A percentile compares a stretch with the other conserved stretches of the same genome.
phyloP scores from a whole-genome alignment of 2,888 invertebrate genomes.

The Mystacides longicornis region DNA sequence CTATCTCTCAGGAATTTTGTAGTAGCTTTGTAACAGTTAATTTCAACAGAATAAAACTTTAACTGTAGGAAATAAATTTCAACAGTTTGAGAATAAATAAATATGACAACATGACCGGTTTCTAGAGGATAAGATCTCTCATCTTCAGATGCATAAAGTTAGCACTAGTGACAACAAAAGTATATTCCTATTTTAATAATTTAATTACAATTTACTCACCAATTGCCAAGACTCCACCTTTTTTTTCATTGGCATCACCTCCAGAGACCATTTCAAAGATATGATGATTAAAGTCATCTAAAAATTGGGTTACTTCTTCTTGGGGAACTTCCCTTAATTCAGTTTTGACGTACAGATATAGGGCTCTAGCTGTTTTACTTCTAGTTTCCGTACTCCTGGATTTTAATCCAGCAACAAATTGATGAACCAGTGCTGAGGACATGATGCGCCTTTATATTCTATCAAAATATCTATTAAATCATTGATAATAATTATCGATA shows the following conservation, averaged over 20 bases:
- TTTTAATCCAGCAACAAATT: slow-evolving; percentile 81
- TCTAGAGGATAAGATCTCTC: too few relatives aligned
- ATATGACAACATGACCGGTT: too few relatives aligned
- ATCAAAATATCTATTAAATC: too few relatives aligned
- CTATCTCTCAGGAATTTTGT: too few relatives aligned
- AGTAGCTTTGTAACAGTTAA: too few relatives aligned
- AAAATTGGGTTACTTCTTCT: slow-evolving; percentile 83
- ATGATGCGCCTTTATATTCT: too few relatives aligned
- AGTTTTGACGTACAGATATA: slow-evolving; percentile 85
- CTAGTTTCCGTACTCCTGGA: slow-evolving; percentile 80
- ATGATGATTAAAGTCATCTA: slow-evolving; percentile 92
- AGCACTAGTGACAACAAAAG: too few relatives aligned
- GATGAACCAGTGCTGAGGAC: slow-evolving; percentile 59
- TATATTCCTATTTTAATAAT: too few relatives aligned
- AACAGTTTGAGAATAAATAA: too few relatives aligned
- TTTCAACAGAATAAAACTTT: too few relatives aligned
- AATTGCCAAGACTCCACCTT: slow-evolving; percentile 92
- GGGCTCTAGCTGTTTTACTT: slow-evolving; percentile 79
- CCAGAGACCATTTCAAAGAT: slow-evolving; percentile 96
- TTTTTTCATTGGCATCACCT: slow-evolving; percentile 86
- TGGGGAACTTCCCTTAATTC: slow-evolving; percentile 83
- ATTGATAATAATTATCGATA: too few relatives aligned
- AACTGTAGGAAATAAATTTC: too few relatives aligned
- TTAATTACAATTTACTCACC: slow-evolving; percentile 44
- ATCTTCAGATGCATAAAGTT: background rate